Conservation (phyloP, 2,113 vertebrate genomes). For the Lamprologus tigripictilis region DNA sequence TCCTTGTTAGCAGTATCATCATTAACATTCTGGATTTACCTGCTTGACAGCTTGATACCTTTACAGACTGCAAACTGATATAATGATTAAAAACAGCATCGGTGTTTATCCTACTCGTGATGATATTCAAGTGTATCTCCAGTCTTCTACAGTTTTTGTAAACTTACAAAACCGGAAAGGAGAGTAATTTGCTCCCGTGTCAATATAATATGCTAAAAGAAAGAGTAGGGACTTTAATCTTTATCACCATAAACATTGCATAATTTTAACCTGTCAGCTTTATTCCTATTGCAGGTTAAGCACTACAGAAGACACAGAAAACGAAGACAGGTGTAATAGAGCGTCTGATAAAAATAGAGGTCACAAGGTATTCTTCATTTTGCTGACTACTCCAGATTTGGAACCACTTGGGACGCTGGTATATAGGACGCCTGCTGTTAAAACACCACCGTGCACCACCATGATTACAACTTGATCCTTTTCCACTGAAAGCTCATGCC, state of each 20-base stretch:
- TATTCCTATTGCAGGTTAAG: slow-evolving; percentile 24
- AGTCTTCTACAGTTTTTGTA: not conserved
- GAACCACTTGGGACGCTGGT: slow-evolving; percentile 63
- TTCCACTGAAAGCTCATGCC: slow-evolving; percentile 55
- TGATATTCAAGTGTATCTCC: not conserved
- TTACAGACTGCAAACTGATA: not conserved
- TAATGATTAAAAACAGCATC: not conserved
- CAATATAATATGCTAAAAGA: not conserved
- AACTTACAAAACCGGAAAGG: not conserved
- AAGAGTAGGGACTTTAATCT: not conserved
- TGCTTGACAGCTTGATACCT: not conserved
- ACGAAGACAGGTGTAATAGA: slow-evolving; percentile 19
- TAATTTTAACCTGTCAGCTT: slow-evolving; percentile 13
- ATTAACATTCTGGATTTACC: not conserved
- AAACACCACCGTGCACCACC: slow-evolving; percentile 52
- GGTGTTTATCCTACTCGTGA: not conserved
- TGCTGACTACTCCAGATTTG: slow-evolving; percentile 67
- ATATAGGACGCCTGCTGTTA: slow-evolving; percentile 69
- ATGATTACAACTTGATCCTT: slow-evolving; percentile 68
- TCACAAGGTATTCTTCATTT: slow-evolving; percentile 61
- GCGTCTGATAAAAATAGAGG: slow-evolving; percentile 69
- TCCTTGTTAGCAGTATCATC: not conserved
- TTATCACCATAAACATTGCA: not conserved
- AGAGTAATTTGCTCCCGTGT: not conserved
- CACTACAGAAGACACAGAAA: not conserved